phyloP scores from a whole-genome alignment of 2,888 invertebrate species.

The Terebella lapidaria region DNA sequence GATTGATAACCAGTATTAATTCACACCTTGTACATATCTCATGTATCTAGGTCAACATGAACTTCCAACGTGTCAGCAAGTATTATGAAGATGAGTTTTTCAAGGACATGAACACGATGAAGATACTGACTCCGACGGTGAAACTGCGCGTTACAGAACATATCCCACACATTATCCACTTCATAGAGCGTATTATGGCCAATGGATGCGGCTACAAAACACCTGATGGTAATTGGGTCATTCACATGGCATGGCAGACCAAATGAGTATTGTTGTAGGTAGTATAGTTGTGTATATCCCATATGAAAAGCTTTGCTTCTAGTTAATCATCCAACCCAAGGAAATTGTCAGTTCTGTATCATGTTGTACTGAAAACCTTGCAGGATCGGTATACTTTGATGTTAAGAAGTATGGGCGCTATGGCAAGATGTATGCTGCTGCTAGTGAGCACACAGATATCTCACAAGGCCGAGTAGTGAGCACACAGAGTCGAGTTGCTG shows the following conservation, averaged over 20 bases:
- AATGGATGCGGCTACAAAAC: conserved; percentile 67
- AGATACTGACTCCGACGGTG: conserved; percentile 68
- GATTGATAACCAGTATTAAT: too few relatives aligned
- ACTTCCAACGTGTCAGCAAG: conserved; percentile 60
- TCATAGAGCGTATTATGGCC: conserved; percentile 66
- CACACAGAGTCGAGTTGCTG: too few relatives aligned
- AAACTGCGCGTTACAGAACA: conserved; percentile 75
- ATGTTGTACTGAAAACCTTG: too few relatives aligned
- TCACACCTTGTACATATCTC: background rate
- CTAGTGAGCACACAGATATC: too few relatives aligned
- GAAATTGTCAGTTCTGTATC: too few relatives aligned
- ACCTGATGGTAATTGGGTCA: conserved; percentile 57
- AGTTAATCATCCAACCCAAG: too few relatives aligned
- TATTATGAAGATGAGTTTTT: conserved; percentile 79
- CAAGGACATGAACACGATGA: conserved; percentile 68
- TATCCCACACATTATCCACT: conserved; percentile 71
- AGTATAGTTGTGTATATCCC: too few relatives aligned
- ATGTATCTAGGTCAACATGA: conserved; percentile 54
- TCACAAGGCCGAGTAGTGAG: too few relatives aligned
- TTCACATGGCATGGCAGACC: background rate
- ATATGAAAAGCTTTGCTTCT: too few relatives aligned
- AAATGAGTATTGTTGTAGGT: too few relatives aligned
- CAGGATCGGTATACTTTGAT: conserved; percentile 80
- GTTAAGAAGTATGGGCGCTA: conserved; percentile 63
- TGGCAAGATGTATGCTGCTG: conserved; percentile 60